A percentile compares a stretch with the other conserved stretches of the same genome.
phyloP scores from a whole-genome alignment of 2,113 vertebrate genomes.

The Rhipidura dahli region DNA sequence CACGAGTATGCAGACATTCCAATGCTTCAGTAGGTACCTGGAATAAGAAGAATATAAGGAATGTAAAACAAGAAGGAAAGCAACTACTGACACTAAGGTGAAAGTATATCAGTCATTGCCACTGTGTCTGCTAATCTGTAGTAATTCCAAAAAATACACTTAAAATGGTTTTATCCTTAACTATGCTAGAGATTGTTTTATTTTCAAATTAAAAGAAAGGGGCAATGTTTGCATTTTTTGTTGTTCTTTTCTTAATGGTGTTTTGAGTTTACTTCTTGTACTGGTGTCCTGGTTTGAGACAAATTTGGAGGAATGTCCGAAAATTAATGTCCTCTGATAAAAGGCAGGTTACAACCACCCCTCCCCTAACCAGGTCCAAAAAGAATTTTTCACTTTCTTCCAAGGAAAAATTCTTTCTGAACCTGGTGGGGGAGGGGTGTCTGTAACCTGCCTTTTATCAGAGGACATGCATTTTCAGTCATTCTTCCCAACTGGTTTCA shows the following conservation, averaged over 20 bases:
- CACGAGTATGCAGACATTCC: not conserved
- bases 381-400: too few species aligned
- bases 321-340: too few species aligned
- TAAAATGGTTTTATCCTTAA: not conserved
- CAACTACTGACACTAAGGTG: not conserved
- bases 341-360: too few species aligned
- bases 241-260: not conserved
- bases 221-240: fast-evolving
- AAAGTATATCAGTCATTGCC: not conserved
- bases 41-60: not conserved
- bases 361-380: too few species aligned
- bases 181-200: not conserved
- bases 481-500: too few species aligned
- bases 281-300: not conserved
- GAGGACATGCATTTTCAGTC: too few species aligned
- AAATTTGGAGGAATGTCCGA: too few species aligned
- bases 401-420: too few species aligned
- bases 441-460: too few species aligned
- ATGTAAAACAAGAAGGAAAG: not conserved
- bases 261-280: not conserved
- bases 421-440: too few species aligned
- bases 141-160: not conserved
- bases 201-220: not conserved
- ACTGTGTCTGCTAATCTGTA: not conserved
- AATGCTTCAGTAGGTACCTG: not conserved